These are phyloP conservation scores for Sciurus vulgaris DNA, from an alignment of 2,797 vertebrate genomes.

Conservation along the genomic window DNA sequence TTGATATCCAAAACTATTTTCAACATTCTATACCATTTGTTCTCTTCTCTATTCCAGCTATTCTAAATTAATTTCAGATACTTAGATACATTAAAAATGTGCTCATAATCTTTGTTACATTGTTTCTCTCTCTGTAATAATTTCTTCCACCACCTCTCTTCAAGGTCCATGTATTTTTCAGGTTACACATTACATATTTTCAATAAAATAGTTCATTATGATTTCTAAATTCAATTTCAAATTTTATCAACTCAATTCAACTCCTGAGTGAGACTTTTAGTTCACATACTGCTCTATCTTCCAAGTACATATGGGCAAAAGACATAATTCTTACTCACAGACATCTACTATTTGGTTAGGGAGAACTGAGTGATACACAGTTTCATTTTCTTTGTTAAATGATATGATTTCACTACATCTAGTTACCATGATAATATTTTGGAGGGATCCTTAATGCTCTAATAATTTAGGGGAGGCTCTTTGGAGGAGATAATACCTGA, in stretches of 20 bases:
- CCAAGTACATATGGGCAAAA: neutral
- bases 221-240: neutral
- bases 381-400: neutral
- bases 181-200: neutral
- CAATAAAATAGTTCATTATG: neutral
- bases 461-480: neutral
- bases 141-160: neutral
- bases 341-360: neutral
- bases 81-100: neutral
- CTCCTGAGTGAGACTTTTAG: neutral
- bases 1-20: neutral
- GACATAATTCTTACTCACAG: neutral
- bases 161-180: neutral
- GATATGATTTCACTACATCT: neutral
- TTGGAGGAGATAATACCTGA: neutral
- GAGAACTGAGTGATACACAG: neutral
- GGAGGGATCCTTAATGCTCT: neutral
- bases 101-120: neutral
- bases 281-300: neutral
- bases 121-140: neutral
- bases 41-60: neutral
- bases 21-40: neutral
- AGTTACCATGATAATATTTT: neutral
- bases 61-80: neutral
- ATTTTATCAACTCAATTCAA: neutral